A percentile compares a stretch with the other conserved stretches of the same genome.
Evolutionary conservation across 2,797 vertebrate species (phyloP).

Genomic region (Trachurus trachurus): DNA sequence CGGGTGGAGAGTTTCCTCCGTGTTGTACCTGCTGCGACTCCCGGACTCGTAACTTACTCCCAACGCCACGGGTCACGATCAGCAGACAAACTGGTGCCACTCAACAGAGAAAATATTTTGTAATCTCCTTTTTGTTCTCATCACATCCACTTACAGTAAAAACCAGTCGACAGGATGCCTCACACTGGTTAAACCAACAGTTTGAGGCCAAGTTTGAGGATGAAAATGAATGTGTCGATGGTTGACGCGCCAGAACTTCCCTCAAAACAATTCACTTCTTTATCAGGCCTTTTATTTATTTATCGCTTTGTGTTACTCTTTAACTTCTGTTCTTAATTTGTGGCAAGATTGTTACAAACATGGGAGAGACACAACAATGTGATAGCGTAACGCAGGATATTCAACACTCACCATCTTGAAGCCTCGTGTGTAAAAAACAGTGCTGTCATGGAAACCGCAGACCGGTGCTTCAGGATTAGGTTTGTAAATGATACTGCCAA

Average conservation of each 20-base stretch:
- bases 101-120: not conserved
- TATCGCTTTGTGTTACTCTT: not conserved
- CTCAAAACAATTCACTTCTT: not conserved
- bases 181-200: not conserved
- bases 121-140: not conserved
- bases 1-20: not conserved
- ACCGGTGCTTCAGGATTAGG: conserved; percentile 8
- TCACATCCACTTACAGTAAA: not conserved
- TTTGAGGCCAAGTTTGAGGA: not conserved
- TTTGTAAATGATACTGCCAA: conserved; percentile 12
- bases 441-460: conserved; percentile 22
- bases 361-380: conserved; percentile 2
- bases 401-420: conserved; percentile 2
- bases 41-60: not conserved
- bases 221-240: not conserved
- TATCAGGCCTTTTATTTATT: not conserved
- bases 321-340: not conserved
- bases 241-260: not conserved
- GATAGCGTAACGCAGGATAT: not conserved
- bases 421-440: conserved; percentile 5
- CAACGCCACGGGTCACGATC: not conserved
- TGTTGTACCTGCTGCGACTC: not conserved
- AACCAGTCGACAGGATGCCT: not conserved
- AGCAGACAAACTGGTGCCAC: not conserved
- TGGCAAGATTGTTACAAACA: not conserved